phyloP scores from a whole-genome alignment of 2,797 vertebrate species.

The Rousettus madagascariensis region DNA sequence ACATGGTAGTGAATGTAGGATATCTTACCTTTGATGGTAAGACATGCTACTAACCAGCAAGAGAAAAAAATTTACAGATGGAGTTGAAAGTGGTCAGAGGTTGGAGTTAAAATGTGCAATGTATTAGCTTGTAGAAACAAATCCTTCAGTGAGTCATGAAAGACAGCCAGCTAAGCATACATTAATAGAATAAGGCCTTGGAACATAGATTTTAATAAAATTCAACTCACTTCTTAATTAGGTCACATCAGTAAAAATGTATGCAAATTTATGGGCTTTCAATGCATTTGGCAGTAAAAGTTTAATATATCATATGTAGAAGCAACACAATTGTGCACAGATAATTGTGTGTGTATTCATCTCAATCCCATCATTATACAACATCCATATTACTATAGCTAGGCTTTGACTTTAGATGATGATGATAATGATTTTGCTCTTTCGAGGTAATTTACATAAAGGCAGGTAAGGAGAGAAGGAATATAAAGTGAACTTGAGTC shows the following conservation, averaged over 20 bases:
- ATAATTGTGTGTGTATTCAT: not conserved
- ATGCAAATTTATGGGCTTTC: conserved; percentile 84
- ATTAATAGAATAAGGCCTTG: conserved; percentile 65
- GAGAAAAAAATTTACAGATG: conserved; percentile 37
- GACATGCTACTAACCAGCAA: conserved; percentile 49
- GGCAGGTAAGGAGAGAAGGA: not conserved
- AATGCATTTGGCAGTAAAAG: conserved; percentile 72
- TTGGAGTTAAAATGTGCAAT: conserved; percentile 69
- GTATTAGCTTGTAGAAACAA: conserved; percentile 68
- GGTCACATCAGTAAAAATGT: conserved; percentile 81
- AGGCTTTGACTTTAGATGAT: not conserved
- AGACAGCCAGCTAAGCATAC: conserved; percentile 57
- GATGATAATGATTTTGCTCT: not conserved
- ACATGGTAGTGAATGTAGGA: fast-evolving
- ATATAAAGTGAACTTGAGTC: not conserved
- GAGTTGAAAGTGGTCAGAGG: conserved; percentile 53
- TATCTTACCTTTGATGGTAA: not conserved
- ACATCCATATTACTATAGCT: not conserved
- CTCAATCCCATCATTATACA: conserved; percentile 56
- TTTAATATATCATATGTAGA: conserved; percentile 79
- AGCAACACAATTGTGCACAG: conserved; percentile 12
- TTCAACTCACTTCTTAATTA: conserved; percentile 81
- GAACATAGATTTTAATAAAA: conserved; percentile 75
- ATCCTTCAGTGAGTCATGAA: conserved; percentile 65
- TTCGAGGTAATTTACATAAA: not conserved